Conservation (phyloP, 1,140 invertebrate genomes). For the Eupristina koningsbergeri region DNA sequence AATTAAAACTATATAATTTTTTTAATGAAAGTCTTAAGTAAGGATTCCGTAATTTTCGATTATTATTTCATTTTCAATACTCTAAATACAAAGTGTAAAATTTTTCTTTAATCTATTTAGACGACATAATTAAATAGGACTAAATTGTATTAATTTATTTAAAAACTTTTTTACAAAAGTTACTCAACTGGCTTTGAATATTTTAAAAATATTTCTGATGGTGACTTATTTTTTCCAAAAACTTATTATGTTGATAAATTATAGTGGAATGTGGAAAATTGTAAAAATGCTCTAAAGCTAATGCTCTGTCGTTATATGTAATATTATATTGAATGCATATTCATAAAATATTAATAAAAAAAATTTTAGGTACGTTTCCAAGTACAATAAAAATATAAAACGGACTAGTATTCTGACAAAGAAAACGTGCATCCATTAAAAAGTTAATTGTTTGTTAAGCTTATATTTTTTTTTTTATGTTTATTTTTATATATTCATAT, state of each 20-base stretch:
- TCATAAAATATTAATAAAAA: too few relatives aligned
- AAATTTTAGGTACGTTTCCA: too few relatives aligned
- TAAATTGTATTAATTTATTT: too few relatives aligned
- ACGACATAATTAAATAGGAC: neutral
- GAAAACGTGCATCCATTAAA: too few relatives aligned
- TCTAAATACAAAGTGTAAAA: neutral
- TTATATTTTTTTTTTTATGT: too few relatives aligned
- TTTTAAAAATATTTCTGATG: neutral
- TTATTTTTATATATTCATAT: too few relatives aligned
- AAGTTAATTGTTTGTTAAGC: too few relatives aligned
- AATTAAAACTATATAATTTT: neutral
- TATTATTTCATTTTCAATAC: neutral
- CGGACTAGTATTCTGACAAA: too few relatives aligned
- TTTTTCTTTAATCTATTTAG: neutral
- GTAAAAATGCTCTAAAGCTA: neutral
- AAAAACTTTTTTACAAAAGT: slow-evolving; percentile 3
- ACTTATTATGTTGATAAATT: neutral
- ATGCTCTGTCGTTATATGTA: neutral
- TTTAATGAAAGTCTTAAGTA: neutral
- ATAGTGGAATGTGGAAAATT: neutral
- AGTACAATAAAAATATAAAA: too few relatives aligned
- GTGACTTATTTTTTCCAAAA: neutral
- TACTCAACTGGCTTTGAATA: neutral
- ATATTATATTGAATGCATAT: too few relatives aligned
- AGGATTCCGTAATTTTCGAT: neutral